These are phyloP conservation scores for Gobio gobio DNA, from an alignment of 2,113 vertebrate genomes.

Conservation along the genomic window DNA sequence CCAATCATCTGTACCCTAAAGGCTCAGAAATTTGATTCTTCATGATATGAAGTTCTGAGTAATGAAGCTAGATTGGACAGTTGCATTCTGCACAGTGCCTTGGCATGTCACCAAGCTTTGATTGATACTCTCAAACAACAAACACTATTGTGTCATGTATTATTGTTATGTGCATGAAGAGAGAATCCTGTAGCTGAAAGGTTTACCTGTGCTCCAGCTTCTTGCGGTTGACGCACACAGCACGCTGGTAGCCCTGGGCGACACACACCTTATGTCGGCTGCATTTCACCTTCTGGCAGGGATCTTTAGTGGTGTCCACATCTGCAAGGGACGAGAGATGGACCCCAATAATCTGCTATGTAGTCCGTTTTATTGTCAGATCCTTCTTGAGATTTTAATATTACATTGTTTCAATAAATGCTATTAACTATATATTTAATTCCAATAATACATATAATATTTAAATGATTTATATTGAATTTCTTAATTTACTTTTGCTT, in stretches of 20 bases:
- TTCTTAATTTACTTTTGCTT: not conserved
- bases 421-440: not conserved
- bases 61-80: not conserved
- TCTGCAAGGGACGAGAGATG: conserved; percentile 69
- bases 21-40: not conserved
- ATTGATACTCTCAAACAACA: not conserved
- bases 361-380: not conserved
- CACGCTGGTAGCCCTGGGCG: conserved; percentile 92
- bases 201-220: conserved; percentile 94
- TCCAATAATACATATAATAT: not conserved
- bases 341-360: not conserved
- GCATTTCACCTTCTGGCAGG: conserved; percentile 98
- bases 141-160: not conserved
- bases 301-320: conserved; percentile 96
- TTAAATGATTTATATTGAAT: not conserved
- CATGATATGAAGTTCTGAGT: not conserved
- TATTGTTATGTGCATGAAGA: not conserved
- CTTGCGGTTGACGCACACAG: conserved; percentile 96
- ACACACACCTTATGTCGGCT: conserved; percentile 96
- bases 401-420: not conserved
- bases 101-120: not conserved
- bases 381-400: not conserved
- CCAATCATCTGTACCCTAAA: not conserved
- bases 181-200: not conserved
- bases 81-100: not conserved